Conservation (phyloP, 2,888 invertebrate genomes). For the Drosophila recens region DNA sequence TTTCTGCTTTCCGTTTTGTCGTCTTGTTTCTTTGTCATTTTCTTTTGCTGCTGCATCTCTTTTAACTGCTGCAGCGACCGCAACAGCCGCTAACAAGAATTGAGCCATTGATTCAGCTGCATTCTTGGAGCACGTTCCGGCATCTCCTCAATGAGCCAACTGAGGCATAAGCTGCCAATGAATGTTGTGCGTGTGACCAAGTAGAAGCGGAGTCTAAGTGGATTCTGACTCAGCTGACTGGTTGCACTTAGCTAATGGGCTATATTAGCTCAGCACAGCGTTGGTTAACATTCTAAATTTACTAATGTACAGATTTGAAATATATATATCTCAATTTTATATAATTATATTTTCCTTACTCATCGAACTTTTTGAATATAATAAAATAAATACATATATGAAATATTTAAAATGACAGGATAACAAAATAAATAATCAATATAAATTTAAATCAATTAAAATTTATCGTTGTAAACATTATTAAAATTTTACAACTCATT, state of each 20-base stretch:
- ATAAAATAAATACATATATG: too few relatives aligned
- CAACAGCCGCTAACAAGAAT: slow-evolving; percentile 38
- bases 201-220: slow-evolving; percentile 31
- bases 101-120: slow-evolving; percentile 50
- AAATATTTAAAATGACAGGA: too few relatives aligned
- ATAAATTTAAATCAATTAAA: too few relatives aligned
- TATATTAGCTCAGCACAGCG: neutral
- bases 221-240: slow-evolving; percentile 9
- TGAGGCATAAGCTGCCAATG: slow-evolving; percentile 55
- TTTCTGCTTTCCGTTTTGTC: slow-evolving; percentile 36
- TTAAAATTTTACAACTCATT: too few relatives aligned
- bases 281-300: neutral
- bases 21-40: slow-evolving; percentile 39
- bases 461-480: too few relatives aligned
- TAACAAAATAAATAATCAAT: too few relatives aligned
- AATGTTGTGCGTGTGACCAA: slow-evolving; percentile 40
- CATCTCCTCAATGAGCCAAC: slow-evolving; percentile 37
- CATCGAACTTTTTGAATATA: too few relatives aligned
- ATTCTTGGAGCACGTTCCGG: slow-evolving; percentile 40
- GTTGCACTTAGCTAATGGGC: neutral
- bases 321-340: too few relatives aligned
- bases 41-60: slow-evolving; percentile 13
- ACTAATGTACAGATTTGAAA: too few relatives aligned
- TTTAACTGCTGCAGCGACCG: slow-evolving; percentile 42
- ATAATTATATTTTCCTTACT: too few relatives aligned